phyloP scores from a whole-genome alignment of 2,113 vertebrate genomes.

The Ceratotherium simum region DNA sequence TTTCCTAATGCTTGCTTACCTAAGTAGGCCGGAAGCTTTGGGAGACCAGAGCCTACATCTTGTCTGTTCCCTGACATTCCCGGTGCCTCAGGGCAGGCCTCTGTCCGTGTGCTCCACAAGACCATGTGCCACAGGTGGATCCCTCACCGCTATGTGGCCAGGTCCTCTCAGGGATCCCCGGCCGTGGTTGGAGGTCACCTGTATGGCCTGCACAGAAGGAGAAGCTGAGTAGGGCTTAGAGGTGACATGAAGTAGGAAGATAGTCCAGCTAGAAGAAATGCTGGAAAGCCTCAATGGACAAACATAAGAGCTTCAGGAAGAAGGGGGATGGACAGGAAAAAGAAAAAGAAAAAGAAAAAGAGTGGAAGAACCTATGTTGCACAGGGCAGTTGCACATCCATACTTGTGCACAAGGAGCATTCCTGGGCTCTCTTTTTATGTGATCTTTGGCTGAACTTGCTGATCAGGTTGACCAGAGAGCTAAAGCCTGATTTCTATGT shows the following conservation, averaged over 20 bases:
- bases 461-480: neutral
- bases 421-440: neutral
- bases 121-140: rapidly evolving
- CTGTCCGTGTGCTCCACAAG: too few species aligned
- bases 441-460: neutral
- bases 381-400: neutral
- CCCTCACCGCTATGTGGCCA: neutral
- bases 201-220: neutral
- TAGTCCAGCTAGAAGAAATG: neutral
- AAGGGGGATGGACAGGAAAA: neutral
- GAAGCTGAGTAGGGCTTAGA: neutral
- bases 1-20: neutral
- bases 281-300: neutral
- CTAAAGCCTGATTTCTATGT: neutral
- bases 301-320: neutral
- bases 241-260: rapidly evolving
- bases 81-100: too few species aligned
- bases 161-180: rapidly evolving
- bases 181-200: neutral
- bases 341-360: neutral
- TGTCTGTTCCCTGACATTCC: neutral
- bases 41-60: neutral
- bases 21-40: neutral
- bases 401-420: rapidly evolving
- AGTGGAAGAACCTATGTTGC: neutral